A percentile compares a stretch with the other conserved stretches of the same genome.
Evolutionary conservation across 2,888 invertebrate species (phyloP).

Genomic region (Octonoba sinensis): DNA sequence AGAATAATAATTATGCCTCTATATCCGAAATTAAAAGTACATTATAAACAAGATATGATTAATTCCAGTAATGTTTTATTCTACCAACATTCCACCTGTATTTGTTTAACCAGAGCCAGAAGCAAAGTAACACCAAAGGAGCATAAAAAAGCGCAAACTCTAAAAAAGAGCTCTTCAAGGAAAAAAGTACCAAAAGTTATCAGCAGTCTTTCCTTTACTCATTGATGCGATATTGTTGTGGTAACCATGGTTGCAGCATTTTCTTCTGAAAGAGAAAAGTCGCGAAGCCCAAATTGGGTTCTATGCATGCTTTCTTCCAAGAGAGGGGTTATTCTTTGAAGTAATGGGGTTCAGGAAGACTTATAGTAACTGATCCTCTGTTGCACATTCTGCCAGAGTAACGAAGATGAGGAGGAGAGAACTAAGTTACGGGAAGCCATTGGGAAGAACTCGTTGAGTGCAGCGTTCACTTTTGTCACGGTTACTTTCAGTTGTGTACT

Average conservation of each 20-base stretch:
- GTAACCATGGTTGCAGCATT: conserved; percentile 24
- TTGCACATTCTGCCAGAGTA: background rate
- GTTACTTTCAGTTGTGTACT: too few relatives aligned
- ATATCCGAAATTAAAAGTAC: too few relatives aligned
- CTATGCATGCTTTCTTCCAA: background rate
- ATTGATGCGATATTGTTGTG: conserved; percentile 30
- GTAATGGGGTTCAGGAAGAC: background rate
- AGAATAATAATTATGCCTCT: too few relatives aligned
- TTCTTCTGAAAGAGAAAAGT: conserved; percentile 10
- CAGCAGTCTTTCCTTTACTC: background rate
- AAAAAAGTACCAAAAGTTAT: conserved; percentile 17
- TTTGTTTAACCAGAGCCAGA: too few relatives aligned
- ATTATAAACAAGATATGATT: too few relatives aligned
- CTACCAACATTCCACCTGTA: too few relatives aligned
- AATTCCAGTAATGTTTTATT: too few relatives aligned
- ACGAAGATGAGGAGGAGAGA: background rate
- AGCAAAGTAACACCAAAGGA: too few relatives aligned
- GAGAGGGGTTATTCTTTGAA: background rate
- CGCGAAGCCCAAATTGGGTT: conserved; percentile 31
- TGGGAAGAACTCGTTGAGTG: background rate
- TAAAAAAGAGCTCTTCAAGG: conserved; percentile 5
- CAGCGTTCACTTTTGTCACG: background rate
- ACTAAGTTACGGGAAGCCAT: background rate
- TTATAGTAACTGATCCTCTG: conserved; percentile 3
- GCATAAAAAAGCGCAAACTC: background rate